phyloP scores from a whole-genome alignment of 2,797 vertebrate genomes.

The Pseudomugil gertrudae region DNA sequence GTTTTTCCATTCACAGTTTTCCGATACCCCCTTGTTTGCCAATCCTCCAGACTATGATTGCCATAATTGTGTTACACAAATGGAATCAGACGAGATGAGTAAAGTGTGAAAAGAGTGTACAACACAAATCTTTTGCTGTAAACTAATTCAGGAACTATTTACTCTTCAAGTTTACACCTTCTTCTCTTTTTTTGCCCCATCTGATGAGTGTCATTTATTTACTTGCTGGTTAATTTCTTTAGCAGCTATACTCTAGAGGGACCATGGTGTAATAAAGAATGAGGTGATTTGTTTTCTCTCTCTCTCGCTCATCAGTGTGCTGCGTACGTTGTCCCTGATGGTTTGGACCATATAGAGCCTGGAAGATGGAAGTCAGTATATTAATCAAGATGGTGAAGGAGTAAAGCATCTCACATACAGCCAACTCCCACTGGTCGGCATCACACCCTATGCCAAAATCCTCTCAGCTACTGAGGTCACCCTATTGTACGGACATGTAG shows the following conservation, averaged over 20 bases:
- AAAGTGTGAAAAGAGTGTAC: conserved; percentile 20
- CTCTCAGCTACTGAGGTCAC: conserved; percentile 36
- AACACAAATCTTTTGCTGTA: conserved; percentile 56
- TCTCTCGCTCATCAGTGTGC: conserved; percentile 55
- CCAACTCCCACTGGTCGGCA: conserved; percentile 66
- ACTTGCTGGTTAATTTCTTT: conserved; percentile 81
- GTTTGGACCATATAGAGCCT: conserved; percentile 63
- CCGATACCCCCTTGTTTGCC: conserved; percentile 58
- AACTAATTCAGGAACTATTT: conserved; percentile 55
- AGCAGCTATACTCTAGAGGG: conserved; percentile 72
- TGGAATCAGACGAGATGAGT: conserved; percentile 62
- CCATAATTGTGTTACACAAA: conserved; percentile 72
- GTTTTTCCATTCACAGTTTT: conserved; percentile 66
- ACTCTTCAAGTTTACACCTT: conserved; percentile 51
- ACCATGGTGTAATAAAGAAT: conserved; percentile 72
- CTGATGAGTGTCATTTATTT: conserved; percentile 79
- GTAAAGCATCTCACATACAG: conserved; percentile 53
- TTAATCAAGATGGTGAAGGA: conserved; percentile 84
- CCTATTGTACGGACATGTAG: conserved; percentile 14
- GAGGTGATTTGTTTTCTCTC: conserved; percentile 71
- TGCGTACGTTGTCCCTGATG: conserved; percentile 72
- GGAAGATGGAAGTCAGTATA: conserved; percentile 72
- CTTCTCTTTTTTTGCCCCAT: conserved; percentile 35
- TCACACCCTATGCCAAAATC: conserved; percentile 54
- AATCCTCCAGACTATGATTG: conserved; percentile 71